These are phyloP conservation scores for Zaprionus ornatus DNA, from an alignment of 1,140 invertebrate species.

Conservation along the genomic window DNA sequence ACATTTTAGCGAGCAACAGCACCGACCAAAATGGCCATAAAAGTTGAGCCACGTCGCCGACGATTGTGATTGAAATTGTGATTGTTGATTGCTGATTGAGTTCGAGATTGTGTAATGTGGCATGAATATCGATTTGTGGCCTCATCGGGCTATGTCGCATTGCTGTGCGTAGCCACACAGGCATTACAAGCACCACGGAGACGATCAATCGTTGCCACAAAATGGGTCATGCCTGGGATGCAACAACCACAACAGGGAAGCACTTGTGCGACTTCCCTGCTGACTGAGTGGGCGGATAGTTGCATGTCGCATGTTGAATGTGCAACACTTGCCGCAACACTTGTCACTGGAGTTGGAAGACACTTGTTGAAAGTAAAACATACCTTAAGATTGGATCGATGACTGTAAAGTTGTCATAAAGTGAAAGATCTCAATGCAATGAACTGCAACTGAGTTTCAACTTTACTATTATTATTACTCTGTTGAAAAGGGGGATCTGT, in stretches of 20 bases:
- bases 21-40: slow-evolving; percentile 67
- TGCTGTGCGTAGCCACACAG: slow-evolving; percentile 31
- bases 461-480: too few relatives aligned
- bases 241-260: slow-evolving; percentile 9
- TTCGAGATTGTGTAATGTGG: slow-evolving; percentile 61
- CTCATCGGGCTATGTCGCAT: slow-evolving; percentile 42
- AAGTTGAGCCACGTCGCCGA: slow-evolving; percentile 39
- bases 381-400: neutral
- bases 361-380: neutral
- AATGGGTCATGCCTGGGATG: neutral
- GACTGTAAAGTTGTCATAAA: neutral
- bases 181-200: neutral
- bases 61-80: slow-evolving; percentile 29
- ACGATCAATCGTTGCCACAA: neutral
- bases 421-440: neutral
- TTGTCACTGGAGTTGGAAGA: neutral
- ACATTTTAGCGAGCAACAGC: slow-evolving; percentile 51
- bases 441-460: too few relatives aligned
- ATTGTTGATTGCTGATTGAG: slow-evolving; percentile 26
- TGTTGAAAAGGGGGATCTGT: too few relatives aligned
- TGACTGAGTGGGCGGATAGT: neutral
- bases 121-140: slow-evolving; percentile 50
- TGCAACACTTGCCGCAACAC: slow-evolving; percentile 20
- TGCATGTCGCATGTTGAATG: neutral
- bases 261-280: slow-evolving; percentile 17